These are phyloP conservation scores for Drosophila rufa DNA, from an alignment of 1,140 invertebrate species.

Conservation along the genomic window DNA sequence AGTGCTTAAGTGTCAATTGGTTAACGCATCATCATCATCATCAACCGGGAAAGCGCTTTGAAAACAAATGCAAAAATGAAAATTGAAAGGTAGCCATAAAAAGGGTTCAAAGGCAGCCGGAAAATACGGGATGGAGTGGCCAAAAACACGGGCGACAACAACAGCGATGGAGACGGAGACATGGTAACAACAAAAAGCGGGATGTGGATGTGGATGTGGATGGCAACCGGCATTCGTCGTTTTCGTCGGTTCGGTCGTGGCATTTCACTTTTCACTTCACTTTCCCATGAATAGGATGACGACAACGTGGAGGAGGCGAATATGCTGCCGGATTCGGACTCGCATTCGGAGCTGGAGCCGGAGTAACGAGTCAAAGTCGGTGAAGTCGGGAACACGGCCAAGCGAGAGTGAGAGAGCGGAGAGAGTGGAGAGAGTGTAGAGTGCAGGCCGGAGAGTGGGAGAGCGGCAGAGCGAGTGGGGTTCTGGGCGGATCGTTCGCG, in stretches of 20 bases:
- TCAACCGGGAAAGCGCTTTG: background rate
- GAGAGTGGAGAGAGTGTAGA: conserved; percentile 35
- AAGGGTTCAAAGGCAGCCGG: conserved; percentile 43
- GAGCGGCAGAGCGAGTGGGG: conserved; percentile 38
- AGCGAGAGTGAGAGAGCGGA: conserved; percentile 69
- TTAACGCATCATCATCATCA: background rate
- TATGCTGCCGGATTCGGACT: conserved; percentile 40
- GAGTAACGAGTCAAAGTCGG: conserved; percentile 80
- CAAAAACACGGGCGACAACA: conserved; percentile 29
- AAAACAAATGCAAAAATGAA: conserved; percentile 15
- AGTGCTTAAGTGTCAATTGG: conserved; percentile 7
- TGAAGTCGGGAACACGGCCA: conserved; percentile 76
- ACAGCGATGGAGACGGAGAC: conserved; percentile 15
- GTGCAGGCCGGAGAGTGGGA: conserved; percentile 12
- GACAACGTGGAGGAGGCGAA: conserved; percentile 47
- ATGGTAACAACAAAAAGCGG: conserved; percentile 52
- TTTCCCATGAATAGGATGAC: conserved; percentile 73
- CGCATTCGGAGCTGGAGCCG: conserved; percentile 37
- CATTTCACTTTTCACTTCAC: conserved; percentile 84
- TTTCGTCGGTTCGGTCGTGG: conserved; percentile 47
- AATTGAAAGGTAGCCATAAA: conserved; percentile 18
- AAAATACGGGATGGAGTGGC: conserved; percentile 37
- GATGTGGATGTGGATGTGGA: conserved; percentile 29
- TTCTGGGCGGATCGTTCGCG: conserved; percentile 50
- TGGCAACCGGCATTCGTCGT: conserved; percentile 62